These are phyloP conservation scores for Galendromus occidentalis DNA, from an alignment of 1,140 invertebrate genomes.

Conservation along the genomic window DNA sequence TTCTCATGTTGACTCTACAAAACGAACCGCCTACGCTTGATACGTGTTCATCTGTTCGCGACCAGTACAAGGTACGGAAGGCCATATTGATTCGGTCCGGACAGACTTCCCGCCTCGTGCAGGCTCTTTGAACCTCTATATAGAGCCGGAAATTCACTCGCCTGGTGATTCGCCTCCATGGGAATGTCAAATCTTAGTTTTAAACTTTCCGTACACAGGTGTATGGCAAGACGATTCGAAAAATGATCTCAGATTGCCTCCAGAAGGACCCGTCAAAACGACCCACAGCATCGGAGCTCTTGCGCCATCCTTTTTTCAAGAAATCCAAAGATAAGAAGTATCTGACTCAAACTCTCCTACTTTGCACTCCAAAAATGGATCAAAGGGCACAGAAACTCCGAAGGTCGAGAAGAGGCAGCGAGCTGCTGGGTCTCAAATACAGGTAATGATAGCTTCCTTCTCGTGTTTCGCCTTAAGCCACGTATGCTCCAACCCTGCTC, in stretches of 20 bases:
- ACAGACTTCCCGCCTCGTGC: no score
- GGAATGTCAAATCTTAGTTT: no score
- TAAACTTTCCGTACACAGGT: not conserved
- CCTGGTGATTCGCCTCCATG: not conserved
- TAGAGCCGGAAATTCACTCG: not conserved
- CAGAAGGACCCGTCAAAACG: conserved; percentile 85
- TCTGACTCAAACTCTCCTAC: not conserved
- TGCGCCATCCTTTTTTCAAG: conserved; percentile 97
- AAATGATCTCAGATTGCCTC: conserved; percentile 80
- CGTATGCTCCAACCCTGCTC: no score
- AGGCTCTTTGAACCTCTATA: not conserved
- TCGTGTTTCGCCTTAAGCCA: no score
- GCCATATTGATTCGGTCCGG: no score
- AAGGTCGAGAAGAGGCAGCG: not conserved
- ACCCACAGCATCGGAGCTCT: conserved; percentile 83
- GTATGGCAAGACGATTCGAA: conserved; percentile 90
- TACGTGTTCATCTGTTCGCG: conserved; percentile 81
- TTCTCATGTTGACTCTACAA: conserved; percentile 88
- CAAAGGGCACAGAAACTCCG: conserved; percentile 4
- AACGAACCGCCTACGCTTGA: conserved; percentile 95
- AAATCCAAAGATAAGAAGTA: conserved; percentile 51
- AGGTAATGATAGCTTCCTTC: not conserved
- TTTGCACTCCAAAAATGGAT: not conserved
- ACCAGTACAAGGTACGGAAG: conserved; percentile 62
- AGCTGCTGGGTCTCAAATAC: not conserved